Percentiles rank a stretch among this genome's conserved stretches.
Evolutionary conservation across 1,140 invertebrate species (phyloP).

Genomic region (Drosophila pseudoananassae): DNA sequence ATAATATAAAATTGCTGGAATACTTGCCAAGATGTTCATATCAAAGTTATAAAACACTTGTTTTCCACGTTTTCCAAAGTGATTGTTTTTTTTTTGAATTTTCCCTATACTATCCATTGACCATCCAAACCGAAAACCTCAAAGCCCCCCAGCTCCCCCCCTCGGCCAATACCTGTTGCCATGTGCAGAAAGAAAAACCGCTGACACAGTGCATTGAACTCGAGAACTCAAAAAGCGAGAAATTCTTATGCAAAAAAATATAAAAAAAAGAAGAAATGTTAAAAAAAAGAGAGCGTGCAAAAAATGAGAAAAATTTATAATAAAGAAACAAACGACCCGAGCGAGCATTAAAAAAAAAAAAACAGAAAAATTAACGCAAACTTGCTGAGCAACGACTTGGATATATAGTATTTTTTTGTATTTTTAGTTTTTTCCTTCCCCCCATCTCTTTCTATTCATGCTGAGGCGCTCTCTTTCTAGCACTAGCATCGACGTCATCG

Average conservation of each 20-base stretch:
- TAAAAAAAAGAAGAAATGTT: conserved; percentile 29
- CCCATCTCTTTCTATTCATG: neutral
- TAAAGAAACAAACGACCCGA: conserved; percentile 29
- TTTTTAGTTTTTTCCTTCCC: neutral
- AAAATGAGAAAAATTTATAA: conserved; percentile 40
- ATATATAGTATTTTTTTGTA: neutral
- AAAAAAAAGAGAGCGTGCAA: conserved; percentile 47
- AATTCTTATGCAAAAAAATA: conserved; percentile 75
- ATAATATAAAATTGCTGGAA: conserved; percentile 54
- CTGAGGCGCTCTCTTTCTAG: conserved; percentile 1
- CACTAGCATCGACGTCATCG: conserved; percentile 32
- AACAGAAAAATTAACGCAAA: conserved; percentile 62
- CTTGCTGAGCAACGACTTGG: conserved; percentile 61
- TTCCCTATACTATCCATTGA: conserved; percentile 15
- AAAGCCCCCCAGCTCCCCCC: neutral
- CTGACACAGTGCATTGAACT: conserved; percentile 78
- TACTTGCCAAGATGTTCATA: conserved; percentile 8
- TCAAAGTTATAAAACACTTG: neutral
- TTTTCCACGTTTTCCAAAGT: conserved; percentile 27
- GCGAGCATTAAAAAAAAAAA: conserved; percentile 20
- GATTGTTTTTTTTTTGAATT: conserved; percentile 9
- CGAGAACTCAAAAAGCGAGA: conserved; percentile 67
- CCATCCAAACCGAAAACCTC: conserved; percentile 15
- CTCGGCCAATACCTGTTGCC: conserved; percentile 26
- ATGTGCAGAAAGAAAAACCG: conserved; percentile 53